phyloP scores from a whole-genome alignment of 2,888 invertebrate species.

The Protophormia terraenovae region DNA sequence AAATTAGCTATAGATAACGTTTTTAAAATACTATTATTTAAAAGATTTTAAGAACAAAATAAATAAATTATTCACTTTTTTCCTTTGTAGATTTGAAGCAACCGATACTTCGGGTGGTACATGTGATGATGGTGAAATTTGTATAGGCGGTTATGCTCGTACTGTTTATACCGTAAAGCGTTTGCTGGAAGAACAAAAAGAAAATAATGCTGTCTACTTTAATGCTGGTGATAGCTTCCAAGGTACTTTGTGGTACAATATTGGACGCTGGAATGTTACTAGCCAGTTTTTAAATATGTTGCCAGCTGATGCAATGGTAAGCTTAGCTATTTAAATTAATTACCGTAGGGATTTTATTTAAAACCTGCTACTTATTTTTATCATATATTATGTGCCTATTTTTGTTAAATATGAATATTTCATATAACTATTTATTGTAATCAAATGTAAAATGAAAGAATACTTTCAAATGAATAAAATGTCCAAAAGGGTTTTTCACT shows the following conservation, averaged over 20 bases:
- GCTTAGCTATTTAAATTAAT: neutral
- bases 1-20: neutral
- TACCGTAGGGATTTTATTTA: no score
- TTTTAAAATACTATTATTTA: neutral
- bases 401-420: no score
- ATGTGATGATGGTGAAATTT: conserved; percentile 83
- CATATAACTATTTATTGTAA: no score
- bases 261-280: conserved; percentile 88
- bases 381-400: no score
- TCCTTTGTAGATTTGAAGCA: conserved; percentile 85
- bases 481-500: no score
- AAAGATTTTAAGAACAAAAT: no score
- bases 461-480: no score
- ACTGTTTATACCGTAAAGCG: conserved; percentile 83
- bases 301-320: conserved; percentile 89
- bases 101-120: conserved; percentile 83
- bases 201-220: conserved; percentile 85
- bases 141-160: conserved; percentile 88
- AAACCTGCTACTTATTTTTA: no score
- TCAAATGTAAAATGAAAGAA: no score
- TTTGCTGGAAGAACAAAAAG: conserved; percentile 80
- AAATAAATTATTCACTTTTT: neutral
- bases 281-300: conserved; percentile 89
- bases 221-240: conserved; percentile 93
- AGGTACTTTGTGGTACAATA: conserved; percentile 92